phyloP scores from a whole-genome alignment of 2,113 vertebrate genomes.

The Semnornis frantzii region DNA sequence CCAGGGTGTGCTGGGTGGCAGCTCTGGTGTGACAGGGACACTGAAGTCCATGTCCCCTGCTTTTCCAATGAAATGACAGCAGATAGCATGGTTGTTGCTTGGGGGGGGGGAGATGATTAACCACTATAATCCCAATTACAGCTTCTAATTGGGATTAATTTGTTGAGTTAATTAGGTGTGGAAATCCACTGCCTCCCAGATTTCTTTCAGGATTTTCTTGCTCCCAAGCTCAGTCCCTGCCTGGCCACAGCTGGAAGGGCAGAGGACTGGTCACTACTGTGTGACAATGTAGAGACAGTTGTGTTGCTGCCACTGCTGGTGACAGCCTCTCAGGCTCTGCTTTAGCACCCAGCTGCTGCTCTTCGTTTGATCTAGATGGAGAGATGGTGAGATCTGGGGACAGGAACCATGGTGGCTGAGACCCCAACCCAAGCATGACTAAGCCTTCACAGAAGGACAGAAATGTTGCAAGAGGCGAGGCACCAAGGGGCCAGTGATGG shows the following conservation, averaged over 20 bases:
- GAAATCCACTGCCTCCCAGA: neutral
- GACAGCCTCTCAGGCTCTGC: neutral
- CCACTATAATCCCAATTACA: conserved; percentile 28
- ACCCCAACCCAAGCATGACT: rapidly evolving
- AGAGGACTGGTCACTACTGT: neutral
- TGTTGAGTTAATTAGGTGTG: conserved; percentile 3
- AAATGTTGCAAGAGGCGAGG: neutral
- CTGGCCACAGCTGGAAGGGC: neutral
- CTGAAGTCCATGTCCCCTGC: rapidly evolving
- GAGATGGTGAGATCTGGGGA: neutral
- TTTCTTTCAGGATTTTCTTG: neutral
- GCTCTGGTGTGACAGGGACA: neutral
- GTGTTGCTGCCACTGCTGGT: neutral
- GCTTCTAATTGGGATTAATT: conserved; percentile 51
- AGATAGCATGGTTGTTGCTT: neutral
- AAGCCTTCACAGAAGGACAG: neutral
- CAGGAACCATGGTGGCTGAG: neutral
- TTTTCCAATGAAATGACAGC: neutral
- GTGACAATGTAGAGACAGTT: neutral
- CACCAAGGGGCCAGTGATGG: neutral
- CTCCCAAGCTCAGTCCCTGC: neutral
- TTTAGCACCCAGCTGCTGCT: neutral
- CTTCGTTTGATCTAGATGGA: neutral
- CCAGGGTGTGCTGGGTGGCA: rapidly evolving
- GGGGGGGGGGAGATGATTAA: conserved; percentile 21